Conservation (phyloP, 2,797 vertebrate genomes). For the Taeniopygia guttata region DNA sequence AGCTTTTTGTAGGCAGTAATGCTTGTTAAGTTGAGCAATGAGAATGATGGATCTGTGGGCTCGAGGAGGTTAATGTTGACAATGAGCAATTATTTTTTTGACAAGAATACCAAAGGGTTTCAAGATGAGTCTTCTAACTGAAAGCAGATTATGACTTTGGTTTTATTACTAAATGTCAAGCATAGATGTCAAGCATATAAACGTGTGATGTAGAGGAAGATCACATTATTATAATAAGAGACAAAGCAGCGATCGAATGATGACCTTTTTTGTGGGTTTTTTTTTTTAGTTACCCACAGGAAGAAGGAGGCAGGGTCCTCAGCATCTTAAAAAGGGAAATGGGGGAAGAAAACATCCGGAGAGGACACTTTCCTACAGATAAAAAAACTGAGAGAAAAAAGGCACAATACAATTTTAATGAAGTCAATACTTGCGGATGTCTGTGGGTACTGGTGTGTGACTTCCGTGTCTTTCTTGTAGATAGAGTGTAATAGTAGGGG, state of each 20-base stretch:
- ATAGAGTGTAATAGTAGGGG: background rate
- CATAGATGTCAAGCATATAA: slow-evolving; percentile 69
- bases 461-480: slow-evolving; percentile 60
- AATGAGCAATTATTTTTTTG: slow-evolving; percentile 65
- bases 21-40: background rate
- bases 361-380: slow-evolving; percentile 49
- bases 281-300: slow-evolving; percentile 59
- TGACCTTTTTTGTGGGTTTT: slow-evolving; percentile 65
- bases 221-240: slow-evolving; percentile 66
- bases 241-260: slow-evolving; percentile 56
- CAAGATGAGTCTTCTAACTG: slow-evolving; percentile 66
- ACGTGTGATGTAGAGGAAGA: slow-evolving; percentile 60
- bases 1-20: background rate
- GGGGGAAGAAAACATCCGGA: slow-evolving; percentile 53
- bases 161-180: slow-evolving; percentile 72
- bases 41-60: slow-evolving; percentile 24
- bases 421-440: slow-evolving; percentile 64
- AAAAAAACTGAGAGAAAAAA: slow-evolving; percentile 46
- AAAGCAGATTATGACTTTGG: slow-evolving; percentile 67
- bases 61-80: slow-evolving; percentile 46
- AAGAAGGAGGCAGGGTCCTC: slow-evolving; percentile 58
- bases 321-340: slow-evolving; percentile 55
- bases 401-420: slow-evolving; percentile 58
- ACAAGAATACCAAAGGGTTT: slow-evolving; percentile 65
- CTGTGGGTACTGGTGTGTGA: slow-evolving; percentile 50